Evolutionary conservation across 2,113 vertebrate genomes (phyloP).

Genomic region (Pseudois nayaur): DNA sequence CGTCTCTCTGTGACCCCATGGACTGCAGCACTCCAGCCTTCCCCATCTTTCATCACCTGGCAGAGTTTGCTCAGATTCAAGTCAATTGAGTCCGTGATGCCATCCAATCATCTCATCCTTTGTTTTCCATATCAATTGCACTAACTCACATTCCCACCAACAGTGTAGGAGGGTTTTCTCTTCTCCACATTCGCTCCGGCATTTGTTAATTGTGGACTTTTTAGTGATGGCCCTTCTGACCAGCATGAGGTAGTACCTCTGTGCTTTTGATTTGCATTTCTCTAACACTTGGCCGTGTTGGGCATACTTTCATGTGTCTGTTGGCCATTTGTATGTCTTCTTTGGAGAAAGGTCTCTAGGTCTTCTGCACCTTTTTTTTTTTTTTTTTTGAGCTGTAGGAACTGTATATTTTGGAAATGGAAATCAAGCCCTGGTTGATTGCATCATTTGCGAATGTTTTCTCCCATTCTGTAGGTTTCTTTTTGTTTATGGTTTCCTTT

Average conservation of each 20-base stretch:
- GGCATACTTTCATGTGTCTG: neutral
- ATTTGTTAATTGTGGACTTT: neutral
- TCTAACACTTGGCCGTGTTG: neutral
- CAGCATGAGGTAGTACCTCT: neutral
- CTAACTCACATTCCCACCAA: neutral
- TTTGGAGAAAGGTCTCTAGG: neutral
- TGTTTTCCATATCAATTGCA: neutral
- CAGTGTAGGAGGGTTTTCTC: neutral
- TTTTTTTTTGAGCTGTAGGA: neutral
- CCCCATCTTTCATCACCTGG: neutral
- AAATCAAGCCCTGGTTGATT: neutral
- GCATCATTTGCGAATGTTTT: neutral
- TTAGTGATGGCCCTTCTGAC: neutral
- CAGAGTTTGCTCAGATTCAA: neutral
- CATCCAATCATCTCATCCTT: neutral
- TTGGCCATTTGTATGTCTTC: neutral
- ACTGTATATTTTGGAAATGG: neutral
- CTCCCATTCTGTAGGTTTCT: neutral
- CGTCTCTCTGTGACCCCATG: fast-evolving
- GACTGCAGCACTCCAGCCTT: neutral
- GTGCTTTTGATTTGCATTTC: neutral
- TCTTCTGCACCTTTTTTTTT: neutral
- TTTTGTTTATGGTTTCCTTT: neutral
- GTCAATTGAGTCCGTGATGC: neutral
- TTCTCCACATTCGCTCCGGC: neutral